These are phyloP conservation scores for Pseudomyrmex dendroicus DNA, from an alignment of 1,140 invertebrate genomes.

Conservation along the genomic window DNA sequence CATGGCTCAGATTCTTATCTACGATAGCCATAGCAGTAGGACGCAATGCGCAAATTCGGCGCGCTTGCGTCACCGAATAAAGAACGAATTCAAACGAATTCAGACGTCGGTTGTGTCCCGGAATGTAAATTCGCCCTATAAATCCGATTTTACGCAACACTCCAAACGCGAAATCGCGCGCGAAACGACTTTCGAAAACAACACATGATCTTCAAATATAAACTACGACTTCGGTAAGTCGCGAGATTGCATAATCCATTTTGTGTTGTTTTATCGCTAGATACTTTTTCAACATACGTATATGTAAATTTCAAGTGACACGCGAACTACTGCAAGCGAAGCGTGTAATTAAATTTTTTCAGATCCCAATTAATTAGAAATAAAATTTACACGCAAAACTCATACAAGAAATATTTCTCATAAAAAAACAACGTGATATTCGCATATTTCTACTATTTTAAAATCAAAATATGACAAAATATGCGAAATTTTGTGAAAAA, in stretches of 20 bases:
- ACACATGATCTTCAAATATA: neutral
- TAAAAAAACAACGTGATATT: too few species aligned
- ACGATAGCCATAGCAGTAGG: conserved; percentile 60
- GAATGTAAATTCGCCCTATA: conserved; percentile 25
- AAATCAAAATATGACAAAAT: neutral
- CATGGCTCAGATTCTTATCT: conserved; percentile 68
- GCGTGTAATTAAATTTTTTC: too few species aligned
- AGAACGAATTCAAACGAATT: conserved; percentile 63
- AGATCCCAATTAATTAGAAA: too few species aligned
- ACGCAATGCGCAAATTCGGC: conserved; percentile 52
- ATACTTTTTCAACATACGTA: neutral
- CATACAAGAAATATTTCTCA: too few species aligned
- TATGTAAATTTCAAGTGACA: neutral
- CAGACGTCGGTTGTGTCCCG: conserved; percentile 41
- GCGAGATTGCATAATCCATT: neutral
- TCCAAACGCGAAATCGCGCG: conserved; percentile 11
- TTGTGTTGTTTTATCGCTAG: neutral
- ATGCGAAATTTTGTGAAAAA: neutral
- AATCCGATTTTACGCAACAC: conserved; percentile 27
- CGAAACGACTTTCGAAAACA: neutral
- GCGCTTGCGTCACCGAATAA: conserved; percentile 63
- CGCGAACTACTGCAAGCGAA: neutral
- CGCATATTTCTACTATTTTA: neutral
- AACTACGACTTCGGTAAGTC: neutral
- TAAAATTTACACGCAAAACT: neutral